These are phyloP conservation scores for Lobophora halterata DNA, from an alignment of 2,888 invertebrate genomes.

Conservation along the genomic window DNA sequence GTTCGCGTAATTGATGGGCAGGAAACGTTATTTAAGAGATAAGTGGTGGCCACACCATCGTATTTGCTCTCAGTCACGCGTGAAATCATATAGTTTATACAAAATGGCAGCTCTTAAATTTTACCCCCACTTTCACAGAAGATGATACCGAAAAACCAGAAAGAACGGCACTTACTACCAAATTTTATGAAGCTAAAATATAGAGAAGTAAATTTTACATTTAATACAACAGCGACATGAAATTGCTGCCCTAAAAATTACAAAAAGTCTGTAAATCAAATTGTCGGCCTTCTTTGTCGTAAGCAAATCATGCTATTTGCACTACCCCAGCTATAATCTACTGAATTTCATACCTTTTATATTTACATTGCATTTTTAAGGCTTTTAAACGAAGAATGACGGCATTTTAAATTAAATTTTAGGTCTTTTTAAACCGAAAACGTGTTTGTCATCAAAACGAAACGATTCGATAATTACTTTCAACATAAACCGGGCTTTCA, in stretches of 20 bases:
- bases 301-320: too few relatives aligned
- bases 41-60: slow-evolving; percentile 22
- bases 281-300: neutral
- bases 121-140: slow-evolving; percentile 39
- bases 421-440: slow-evolving; percentile 16
- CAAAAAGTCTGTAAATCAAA: slow-evolving; percentile 6
- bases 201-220: slow-evolving; percentile 8
- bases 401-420: slow-evolving; percentile 25
- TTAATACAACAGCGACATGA: slow-evolving; percentile 15
- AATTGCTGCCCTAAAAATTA: slow-evolving; percentile 1
- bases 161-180: slow-evolving; percentile 1
- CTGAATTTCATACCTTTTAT: neutral
- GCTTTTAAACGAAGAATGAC: neutral
- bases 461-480: slow-evolving; percentile 35
- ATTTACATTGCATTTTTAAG: neutral
- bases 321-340: neutral
- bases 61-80: slow-evolving; percentile 40
- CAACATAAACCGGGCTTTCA: slow-evolving; percentile 37
- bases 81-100: slow-evolving; percentile 43
- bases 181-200: slow-evolving; percentile 20
- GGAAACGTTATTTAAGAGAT: slow-evolving; percentile 40
- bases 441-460: slow-evolving; percentile 38
- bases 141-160: slow-evolving; percentile 4
- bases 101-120: slow-evolving; percentile 34
- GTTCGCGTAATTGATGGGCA: slow-evolving; percentile 49